These are phyloP conservation scores for Acrobasis suavella DNA, from an alignment of 2,888 invertebrate species.

Conservation along the genomic window DNA sequence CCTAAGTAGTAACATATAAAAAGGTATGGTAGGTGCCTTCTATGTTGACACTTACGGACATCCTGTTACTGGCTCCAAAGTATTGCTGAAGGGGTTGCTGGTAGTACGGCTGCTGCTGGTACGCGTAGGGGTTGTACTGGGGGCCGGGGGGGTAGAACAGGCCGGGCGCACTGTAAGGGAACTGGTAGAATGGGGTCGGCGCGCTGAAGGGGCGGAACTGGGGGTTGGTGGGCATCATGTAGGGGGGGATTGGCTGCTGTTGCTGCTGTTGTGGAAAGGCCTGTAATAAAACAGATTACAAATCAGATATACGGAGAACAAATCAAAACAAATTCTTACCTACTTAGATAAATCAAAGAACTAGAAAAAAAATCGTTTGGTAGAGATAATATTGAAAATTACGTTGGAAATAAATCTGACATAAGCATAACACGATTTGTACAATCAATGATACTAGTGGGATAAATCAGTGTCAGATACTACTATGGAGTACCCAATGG, in stretches of 20 bases:
- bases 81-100: constrained; percentile 56
- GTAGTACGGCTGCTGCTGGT: constrained; percentile 64
- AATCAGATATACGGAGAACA: no score
- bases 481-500: no score
- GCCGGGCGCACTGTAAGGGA: constrained; percentile 67
- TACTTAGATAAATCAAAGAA: no score
- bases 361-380: no score
- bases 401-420: no score
- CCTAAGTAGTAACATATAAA: no score
- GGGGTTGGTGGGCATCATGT: constrained; percentile 57
- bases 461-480: no score
- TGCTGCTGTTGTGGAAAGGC: constrained; percentile 43
- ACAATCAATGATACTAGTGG: no score
- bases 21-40: no score
- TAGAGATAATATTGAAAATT: no score
- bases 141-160: constrained; percentile 64
- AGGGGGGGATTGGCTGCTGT: constrained; percentile 52
- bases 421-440: no score
- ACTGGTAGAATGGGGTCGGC: constrained; percentile 73
- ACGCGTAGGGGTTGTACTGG: constrained; percentile 71
- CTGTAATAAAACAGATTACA: constrained; percentile 32
- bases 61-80: constrained; percentile 66
- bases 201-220: constrained; percentile 76
- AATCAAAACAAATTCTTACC: no score
- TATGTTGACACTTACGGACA: constrained; percentile 75